These are phyloP conservation scores for Chrysina gloriosa DNA, from an alignment of 2,888 invertebrate genomes.

Conservation along the genomic window DNA sequence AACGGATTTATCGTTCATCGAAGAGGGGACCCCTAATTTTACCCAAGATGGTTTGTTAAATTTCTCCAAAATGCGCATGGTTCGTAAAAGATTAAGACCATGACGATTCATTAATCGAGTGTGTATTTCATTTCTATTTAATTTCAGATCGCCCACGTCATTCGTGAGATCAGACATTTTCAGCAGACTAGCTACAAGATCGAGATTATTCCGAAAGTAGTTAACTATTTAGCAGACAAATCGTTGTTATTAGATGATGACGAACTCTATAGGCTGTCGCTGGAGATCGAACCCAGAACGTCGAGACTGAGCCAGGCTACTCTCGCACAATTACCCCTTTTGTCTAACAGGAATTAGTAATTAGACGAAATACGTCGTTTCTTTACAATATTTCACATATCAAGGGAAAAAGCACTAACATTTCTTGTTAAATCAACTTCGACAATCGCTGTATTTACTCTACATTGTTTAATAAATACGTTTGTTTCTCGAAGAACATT, in stretches of 20 bases:
- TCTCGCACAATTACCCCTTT: slow-evolving; percentile 28
- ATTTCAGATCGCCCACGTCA: slow-evolving; percentile 89
- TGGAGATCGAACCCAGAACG: slow-evolving; percentile 86
- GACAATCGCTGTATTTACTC: slow-evolving; percentile 45
- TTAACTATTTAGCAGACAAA: slow-evolving; percentile 83
- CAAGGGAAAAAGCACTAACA: slow-evolving; percentile 17
- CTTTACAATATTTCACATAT: slow-evolving; percentile 36
- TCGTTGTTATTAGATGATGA: slow-evolving; percentile 83
- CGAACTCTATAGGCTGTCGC: slow-evolving; percentile 81
- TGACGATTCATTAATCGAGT: background rate
- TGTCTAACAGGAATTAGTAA: slow-evolving; percentile 8
- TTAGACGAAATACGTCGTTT: slow-evolving; percentile 3
- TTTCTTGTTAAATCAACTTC: slow-evolving; percentile 42
- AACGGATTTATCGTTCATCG: slow-evolving; percentile 91
- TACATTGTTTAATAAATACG: slow-evolving; percentile 37
- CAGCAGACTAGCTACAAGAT: slow-evolving; percentile 94
- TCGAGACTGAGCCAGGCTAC: slow-evolving; percentile 56
- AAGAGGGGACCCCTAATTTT: slow-evolving; percentile 92
- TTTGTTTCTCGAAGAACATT: slow-evolving; percentile 15
- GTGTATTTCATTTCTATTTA: background rate
- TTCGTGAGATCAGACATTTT: slow-evolving; percentile 89
- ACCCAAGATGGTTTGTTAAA: slow-evolving; percentile 90
- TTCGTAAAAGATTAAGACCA: slow-evolving; percentile 61
- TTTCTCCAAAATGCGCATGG: slow-evolving; percentile 96
- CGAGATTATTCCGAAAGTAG: slow-evolving; percentile 84